Evolutionary conservation across 2,888 invertebrate genomes (phyloP).

Genomic region (Eupithecia tripunctaria): DNA sequence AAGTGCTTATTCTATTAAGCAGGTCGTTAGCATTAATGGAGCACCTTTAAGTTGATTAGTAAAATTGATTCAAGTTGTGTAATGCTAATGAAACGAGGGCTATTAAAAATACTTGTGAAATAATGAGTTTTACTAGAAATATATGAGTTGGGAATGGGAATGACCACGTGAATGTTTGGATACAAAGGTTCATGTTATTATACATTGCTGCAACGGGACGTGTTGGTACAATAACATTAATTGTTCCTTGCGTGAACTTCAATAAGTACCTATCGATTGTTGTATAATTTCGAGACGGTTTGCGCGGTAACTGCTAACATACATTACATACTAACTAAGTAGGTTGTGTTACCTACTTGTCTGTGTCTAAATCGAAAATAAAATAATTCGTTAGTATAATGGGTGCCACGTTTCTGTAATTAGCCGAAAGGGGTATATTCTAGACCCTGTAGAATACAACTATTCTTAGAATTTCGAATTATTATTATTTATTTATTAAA

Average conservation of each 20-base stretch:
- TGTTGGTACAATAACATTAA: conserved; percentile 61
- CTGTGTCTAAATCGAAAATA: not conserved
- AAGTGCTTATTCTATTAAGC: conserved; percentile 16
- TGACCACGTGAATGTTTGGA: conserved; percentile 46
- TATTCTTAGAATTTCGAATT: too few relatives aligned
- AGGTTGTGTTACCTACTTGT: not conserved
- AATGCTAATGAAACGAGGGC: conserved; percentile 13
- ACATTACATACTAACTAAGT: not conserved
- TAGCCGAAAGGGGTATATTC: too few relatives aligned
- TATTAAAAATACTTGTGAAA: conserved; percentile 26
- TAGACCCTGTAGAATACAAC: too few relatives aligned
- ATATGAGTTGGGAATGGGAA: conserved; percentile 12
- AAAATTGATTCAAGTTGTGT: conserved; percentile 32
- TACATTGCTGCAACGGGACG: conserved; percentile 44
- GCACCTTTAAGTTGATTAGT: conserved; percentile 25
- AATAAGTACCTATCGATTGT: conserved; percentile 27
- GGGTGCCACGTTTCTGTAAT: too few relatives aligned
- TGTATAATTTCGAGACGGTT: conserved; percentile 3
- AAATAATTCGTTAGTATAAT: too few relatives aligned
- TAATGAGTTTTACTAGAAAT: conserved; percentile 38
- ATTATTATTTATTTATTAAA: too few relatives aligned
- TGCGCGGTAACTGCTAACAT: not conserved
- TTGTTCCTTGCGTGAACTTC: conserved; percentile 58
- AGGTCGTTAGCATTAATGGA: conserved; percentile 10
- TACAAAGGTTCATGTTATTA: conserved; percentile 51